Evolutionary conservation across 2,888 invertebrate genomes (phyloP), one percentile per base, ranked within the genome.

Genomic region (Cosmopolites sordidus): DNA sequence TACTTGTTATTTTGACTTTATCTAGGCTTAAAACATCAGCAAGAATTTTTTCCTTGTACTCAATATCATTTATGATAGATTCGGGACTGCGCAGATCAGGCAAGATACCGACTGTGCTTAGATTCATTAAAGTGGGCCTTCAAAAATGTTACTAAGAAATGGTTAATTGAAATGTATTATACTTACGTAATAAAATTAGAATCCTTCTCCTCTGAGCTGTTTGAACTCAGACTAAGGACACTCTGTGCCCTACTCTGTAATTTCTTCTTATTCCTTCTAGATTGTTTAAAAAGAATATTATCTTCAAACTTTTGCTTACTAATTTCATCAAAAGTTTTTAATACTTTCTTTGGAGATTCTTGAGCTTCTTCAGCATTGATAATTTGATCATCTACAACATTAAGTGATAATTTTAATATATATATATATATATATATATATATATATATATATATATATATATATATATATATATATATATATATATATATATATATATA

Each of bases 291-390:
- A 9, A 84, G 69, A 43, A 85, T 82, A 58, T 84, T 83, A 49
- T 83, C 84, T 60, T 87, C 87, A 59, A 82, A 87, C 58, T 84
- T 83, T 75, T 83, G 81, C 71, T 84, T 82, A 60, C 86, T 82
- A 44, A 89, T 88, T 70, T 84, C 83, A 64, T 83, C 82, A 54
- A 85, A 72, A 55, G 84, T 84, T 76, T 56, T 65, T 59, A 45
- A 56, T 52, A 49, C 60, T 54, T 46, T 59, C 56, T 18, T 78
- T 78, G 8, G 81, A 2, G 86, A 84, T 71, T 88, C 89, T 65
- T 83, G 80, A 58, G 89, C 89, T 70, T 89, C 89, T 66, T 89
- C 88, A 0, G 86, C 88, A 63, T 78, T 81, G 9, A 77, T 73
- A 4, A 33, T 33, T 33, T 4, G 11, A 33, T 33, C 33, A 12